These are phyloP conservation scores for Brachionus manjavacas DNA, from an alignment of 1,140 invertebrate genomes.

Conservation along the genomic window DNA sequence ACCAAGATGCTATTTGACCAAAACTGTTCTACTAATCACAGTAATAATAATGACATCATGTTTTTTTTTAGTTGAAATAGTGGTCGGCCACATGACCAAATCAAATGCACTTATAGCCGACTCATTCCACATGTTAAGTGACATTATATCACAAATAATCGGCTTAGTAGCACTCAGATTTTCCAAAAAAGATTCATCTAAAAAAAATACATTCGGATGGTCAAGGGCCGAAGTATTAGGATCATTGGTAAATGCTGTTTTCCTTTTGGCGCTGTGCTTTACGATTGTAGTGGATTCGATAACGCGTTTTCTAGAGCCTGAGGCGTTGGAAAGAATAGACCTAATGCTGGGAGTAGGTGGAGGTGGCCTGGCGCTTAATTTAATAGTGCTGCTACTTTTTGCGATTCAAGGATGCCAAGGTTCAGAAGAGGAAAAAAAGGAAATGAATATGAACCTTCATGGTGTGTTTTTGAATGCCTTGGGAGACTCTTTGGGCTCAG, in stretches of 20 bases:
- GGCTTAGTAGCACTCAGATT: constrained; percentile 55
- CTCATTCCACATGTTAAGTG: constrained; percentile 63
- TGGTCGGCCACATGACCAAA: constrained; percentile 61
- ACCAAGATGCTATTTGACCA: neutral
- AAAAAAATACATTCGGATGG: constrained; percentile 63
- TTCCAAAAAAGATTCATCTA: constrained; percentile 46
- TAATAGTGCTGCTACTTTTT: neutral
- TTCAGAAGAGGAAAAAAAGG: neutral
- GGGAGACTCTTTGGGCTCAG: constrained; percentile 81
- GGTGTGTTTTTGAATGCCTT: constrained; percentile 92
- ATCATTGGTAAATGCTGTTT: constrained; percentile 63
- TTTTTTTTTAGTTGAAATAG: constrained; percentile 61
- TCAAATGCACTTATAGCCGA: constrained; percentile 62
- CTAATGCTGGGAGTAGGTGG: neutral
- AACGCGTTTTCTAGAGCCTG: constrained; percentile 48
- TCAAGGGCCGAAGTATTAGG: constrained; percentile 62
- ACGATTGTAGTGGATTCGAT: constrained; percentile 61
- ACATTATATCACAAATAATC: constrained; percentile 61
- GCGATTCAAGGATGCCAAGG: neutral
- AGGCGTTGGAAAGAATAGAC: constrained; percentile 43
- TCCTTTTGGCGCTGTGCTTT: constrained; percentile 62
- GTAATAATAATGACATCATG: neutral
- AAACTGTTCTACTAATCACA: neutral
- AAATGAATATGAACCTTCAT: constrained; percentile 74
- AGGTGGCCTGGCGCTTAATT: neutral